These are phyloP conservation scores for Ariopsis seemanni DNA, from an alignment of 2,113 vertebrate species.

Conservation along the genomic window DNA sequence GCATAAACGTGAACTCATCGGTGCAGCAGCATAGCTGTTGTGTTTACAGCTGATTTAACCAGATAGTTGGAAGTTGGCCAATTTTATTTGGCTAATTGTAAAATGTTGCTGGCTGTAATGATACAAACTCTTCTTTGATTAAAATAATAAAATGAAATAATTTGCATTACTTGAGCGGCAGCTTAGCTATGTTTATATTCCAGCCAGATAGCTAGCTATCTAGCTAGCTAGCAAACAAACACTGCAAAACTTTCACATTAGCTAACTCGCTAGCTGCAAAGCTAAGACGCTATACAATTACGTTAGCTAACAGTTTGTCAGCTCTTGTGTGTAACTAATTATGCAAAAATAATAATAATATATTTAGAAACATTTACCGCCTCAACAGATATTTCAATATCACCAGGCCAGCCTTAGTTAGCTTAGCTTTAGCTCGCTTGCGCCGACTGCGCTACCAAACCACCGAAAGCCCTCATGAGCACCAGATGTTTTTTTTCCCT, in stretches of 20 bases:
- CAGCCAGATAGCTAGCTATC: not conserved
- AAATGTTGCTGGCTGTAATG: not conserved
- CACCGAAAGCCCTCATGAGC: slow-evolving; percentile 16
- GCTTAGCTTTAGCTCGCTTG: slow-evolving; percentile 10
- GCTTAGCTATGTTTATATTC: not conserved
- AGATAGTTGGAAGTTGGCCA: not conserved
- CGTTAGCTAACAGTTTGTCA: not conserved
- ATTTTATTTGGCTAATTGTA: not conserved
- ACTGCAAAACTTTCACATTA: slow-evolving; percentile 27
- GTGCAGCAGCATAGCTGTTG: not conserved
- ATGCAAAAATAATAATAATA: not conserved
- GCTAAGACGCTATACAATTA: not conserved
- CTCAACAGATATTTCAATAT: not conserved
- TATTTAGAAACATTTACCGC: not conserved
- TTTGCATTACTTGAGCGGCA: not conserved
- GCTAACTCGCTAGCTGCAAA: not conserved
- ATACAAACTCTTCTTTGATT: too few species aligned
- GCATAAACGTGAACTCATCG: not conserved
- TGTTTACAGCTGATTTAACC: slow-evolving; percentile 17
- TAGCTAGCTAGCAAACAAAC: not conserved
- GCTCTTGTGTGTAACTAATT: not conserved
- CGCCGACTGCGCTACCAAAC: slow-evolving; percentile 2
- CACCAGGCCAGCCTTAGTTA: not conserved
- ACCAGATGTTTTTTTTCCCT: slow-evolving; percentile 5
- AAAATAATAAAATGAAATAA: not conserved